Conservation (phyloP, 2,797 vertebrate species). For the Mus minutoides region DNA sequence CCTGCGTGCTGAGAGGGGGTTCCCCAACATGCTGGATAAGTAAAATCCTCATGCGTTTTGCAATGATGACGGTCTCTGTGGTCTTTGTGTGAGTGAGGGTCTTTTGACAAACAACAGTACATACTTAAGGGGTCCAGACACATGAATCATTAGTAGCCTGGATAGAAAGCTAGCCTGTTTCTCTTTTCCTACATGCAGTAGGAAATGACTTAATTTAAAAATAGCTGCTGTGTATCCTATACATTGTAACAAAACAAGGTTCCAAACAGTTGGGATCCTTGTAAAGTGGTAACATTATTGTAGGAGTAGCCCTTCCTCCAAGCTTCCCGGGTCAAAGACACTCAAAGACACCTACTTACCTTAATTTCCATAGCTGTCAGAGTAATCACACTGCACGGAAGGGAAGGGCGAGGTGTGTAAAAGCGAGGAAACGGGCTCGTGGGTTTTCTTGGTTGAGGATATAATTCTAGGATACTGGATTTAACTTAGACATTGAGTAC, state of each 20-base stretch:
- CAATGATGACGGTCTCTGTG: no score
- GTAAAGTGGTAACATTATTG: background rate
- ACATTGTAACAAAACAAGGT: constrained; percentile 11
- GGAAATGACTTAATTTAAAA: constrained; percentile 65
- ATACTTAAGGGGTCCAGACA: constrained; percentile 43
- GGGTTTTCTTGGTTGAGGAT: constrained; percentile 34
- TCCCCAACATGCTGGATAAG: no score
- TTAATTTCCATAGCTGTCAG: constrained; percentile 11
- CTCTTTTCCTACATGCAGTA: background rate
- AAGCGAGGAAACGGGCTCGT: background rate
- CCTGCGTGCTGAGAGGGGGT: no score
- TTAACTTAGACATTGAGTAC: constrained; percentile 29
- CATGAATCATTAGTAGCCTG: constrained; percentile 57
- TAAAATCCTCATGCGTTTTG: no score
- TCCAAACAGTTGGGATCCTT: constrained; percentile 41
- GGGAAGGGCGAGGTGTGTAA: background rate
- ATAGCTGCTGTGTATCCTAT: background rate
- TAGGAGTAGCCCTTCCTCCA: background rate
- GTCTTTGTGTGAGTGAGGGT: no score
- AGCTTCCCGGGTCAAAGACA: background rate
- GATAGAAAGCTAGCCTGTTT: constrained; percentile 62
- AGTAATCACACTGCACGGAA: background rate
- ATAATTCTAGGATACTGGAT: constrained; percentile 20
- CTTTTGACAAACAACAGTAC: background rate
- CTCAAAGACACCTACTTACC: background rate